phyloP scores from a whole-genome alignment of 2,888 invertebrate species.

The Orthonevra nobilis region DNA sequence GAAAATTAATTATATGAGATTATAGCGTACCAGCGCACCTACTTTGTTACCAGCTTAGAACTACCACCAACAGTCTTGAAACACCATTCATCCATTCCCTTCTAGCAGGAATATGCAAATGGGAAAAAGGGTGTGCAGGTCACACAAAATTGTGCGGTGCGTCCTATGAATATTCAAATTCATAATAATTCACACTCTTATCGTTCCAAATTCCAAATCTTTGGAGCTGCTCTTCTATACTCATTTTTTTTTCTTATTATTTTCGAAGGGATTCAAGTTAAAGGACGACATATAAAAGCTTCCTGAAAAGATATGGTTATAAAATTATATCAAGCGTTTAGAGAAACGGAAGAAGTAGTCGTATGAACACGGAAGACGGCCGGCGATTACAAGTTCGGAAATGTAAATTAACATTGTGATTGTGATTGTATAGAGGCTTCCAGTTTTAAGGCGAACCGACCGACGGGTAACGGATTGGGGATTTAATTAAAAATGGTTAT shows the following conservation, averaged over 20 bases:
- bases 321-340: slow-evolving; percentile 26
- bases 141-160: slow-evolving; percentile 36
- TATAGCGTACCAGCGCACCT: slow-evolving; percentile 24
- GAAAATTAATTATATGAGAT: slow-evolving; percentile 63
- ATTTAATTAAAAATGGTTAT: slow-evolving; percentile 56
- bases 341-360: slow-evolving; percentile 1
- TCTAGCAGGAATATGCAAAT: slow-evolving; percentile 48
- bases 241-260: background rate
- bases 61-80: too few relatives aligned
- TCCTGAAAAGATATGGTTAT: slow-evolving; percentile 13
- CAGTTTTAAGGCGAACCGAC: too few relatives aligned
- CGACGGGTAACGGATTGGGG: slow-evolving; percentile 13
- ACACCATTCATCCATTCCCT: too few relatives aligned
- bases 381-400: background rate
- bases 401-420: slow-evolving; percentile 26
- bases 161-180: slow-evolving; percentile 64
- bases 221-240: background rate
- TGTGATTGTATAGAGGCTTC: slow-evolving; percentile 16
- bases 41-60: too few relatives aligned
- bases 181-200: slow-evolving; percentile 60
- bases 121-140: slow-evolving; percentile 45
- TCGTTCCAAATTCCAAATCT: slow-evolving; percentile 24
- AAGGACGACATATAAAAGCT: slow-evolving; percentile 8
- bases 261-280: slow-evolving; percentile 23
- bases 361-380: background rate